These are phyloP conservation scores for Tenebrio molitor DNA, from an alignment of 1,140 invertebrate genomes.

Conservation along the genomic window DNA sequence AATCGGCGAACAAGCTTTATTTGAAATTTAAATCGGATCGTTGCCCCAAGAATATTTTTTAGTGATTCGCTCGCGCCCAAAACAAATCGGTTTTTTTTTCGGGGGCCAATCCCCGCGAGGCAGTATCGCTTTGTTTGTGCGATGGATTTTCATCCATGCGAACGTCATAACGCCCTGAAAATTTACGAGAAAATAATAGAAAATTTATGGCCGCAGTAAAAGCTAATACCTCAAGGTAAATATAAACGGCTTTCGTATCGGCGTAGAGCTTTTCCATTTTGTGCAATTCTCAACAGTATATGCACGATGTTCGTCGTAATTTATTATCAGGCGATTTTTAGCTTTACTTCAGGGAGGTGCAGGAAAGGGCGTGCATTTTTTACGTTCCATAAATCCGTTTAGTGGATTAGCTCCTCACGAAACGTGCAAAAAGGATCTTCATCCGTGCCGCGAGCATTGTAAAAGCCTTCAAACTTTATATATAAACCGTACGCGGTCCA, in stretches of 20 bases:
- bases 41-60: neutral
- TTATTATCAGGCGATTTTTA: slow-evolving; percentile 11
- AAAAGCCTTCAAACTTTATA: no score
- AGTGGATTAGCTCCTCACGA: no score
- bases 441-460: no score
- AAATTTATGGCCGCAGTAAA: slow-evolving; percentile 4
- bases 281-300: neutral
- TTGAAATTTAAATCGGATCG: no score
- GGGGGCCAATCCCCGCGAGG: no score
- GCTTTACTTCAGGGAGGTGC: no score
- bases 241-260: neutral
- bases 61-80: neutral
- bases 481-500: neutral
- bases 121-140: no score
- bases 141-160: no score
- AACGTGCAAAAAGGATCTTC: no score
- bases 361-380: no score
- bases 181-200: slow-evolving; percentile 2
- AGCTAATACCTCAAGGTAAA: slow-evolving; percentile 21
- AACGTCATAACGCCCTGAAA: neutral
- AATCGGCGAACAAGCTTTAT: neutral
- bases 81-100: no score
- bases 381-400: no score
- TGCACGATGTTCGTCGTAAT: neutral
- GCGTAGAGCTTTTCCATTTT: slow-evolving; percentile 4